Evolutionary conservation across 2,888 invertebrate species (phyloP).

Genomic region (Pyrrhosoma nymphula): DNA sequence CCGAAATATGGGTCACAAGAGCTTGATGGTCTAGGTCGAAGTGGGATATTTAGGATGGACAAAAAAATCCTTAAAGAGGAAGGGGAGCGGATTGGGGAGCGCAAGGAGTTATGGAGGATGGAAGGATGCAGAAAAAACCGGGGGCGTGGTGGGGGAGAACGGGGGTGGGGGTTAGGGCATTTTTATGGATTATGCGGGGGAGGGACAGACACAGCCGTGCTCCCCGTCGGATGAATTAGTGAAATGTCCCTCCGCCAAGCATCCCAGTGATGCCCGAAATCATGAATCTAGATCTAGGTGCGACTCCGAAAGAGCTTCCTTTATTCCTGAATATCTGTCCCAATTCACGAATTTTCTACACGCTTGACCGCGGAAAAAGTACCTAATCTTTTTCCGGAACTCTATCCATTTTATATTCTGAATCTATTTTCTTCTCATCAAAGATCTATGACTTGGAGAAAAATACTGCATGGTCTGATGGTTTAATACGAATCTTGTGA

Average conservation of each 20-base stretch:
- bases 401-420: too few relatives aligned
- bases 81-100: not conserved
- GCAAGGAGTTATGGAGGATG: conserved; percentile 34
- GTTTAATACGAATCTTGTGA: too few relatives aligned
- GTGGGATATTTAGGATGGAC: not conserved
- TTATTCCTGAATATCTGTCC: not conserved
- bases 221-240: not conserved
- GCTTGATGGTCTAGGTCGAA: conserved; percentile 31
- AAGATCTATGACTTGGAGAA: too few relatives aligned
- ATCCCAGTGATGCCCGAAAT: not conserved
- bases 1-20: conserved; percentile 24
- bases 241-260: not conserved
- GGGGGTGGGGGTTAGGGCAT: not conserved
- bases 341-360: not conserved
- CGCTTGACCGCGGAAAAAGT: too few relatives aligned
- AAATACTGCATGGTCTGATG: too few relatives aligned
- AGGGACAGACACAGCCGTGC: not conserved
- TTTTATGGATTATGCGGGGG: not conserved
- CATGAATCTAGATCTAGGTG: not conserved
- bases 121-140: not conserved
- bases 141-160: not conserved
- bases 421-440: too few relatives aligned
- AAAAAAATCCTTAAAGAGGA: not conserved
- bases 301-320: not conserved
- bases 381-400: too few relatives aligned